A percentile compares a stretch with the other conserved stretches of the same genome.
Conservation (phyloP, 2,113 vertebrate species). For the Thamnaconus septentrionalis region DNA sequence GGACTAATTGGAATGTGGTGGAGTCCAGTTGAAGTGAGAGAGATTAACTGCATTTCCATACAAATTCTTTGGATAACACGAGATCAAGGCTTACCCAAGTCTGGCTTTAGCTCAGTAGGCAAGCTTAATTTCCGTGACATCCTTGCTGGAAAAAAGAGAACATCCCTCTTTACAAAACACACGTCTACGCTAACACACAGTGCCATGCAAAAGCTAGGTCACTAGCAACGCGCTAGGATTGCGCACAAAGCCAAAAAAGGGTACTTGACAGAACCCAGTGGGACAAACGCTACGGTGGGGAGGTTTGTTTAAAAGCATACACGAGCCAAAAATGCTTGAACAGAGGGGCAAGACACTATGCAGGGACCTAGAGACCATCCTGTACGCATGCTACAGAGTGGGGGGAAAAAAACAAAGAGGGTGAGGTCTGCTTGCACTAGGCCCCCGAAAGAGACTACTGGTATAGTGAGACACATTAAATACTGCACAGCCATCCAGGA, state of each 20-base stretch:
- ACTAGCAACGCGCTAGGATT: slow-evolving; percentile 45
- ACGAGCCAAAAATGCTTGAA: slow-evolving; percentile 48
- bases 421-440: slow-evolving; percentile 42
- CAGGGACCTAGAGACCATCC: slow-evolving; percentile 71
- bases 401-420: slow-evolving; percentile 48
- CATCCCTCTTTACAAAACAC: slow-evolving; percentile 87
- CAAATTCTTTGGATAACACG: slow-evolving; percentile 67
- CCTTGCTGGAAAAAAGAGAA: slow-evolving; percentile 98
- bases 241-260: slow-evolving; percentile 40
- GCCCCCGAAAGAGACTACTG: slow-evolving; percentile 58
- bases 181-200: slow-evolving; percentile 69
- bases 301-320: slow-evolving; percentile 14
- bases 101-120: slow-evolving; percentile 99
- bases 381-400: neutral
- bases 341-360: slow-evolving; percentile 34
- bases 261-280: slow-evolving; percentile 31
- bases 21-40: slow-evolving; percentile 54
- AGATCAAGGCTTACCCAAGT: slow-evolving; percentile 95
- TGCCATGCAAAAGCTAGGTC: slow-evolving; percentile 76
- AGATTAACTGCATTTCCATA: slow-evolving; percentile 54
- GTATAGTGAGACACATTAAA: slow-evolving; percentile 40
- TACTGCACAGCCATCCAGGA: slow-evolving; percentile 56
- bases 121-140: slow-evolving; percentile 99
- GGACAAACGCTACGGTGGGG: slow-evolving; percentile 11
- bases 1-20: slow-evolving; percentile 57